These are phyloP conservation scores for Procambarus virginalis DNA, from an alignment of 1,140 invertebrate species.

Conservation along the genomic window DNA sequence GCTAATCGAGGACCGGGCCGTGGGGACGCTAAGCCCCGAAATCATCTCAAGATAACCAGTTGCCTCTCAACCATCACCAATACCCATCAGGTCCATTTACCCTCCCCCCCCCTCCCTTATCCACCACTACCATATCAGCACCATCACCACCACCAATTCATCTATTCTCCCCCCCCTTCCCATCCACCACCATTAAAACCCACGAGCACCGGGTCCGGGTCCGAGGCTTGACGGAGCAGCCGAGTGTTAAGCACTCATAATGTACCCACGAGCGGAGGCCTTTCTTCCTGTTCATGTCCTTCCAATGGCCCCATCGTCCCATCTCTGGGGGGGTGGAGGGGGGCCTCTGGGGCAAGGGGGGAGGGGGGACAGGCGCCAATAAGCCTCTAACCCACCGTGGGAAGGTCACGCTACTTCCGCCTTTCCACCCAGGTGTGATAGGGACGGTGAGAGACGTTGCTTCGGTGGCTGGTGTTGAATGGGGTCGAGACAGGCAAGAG, in stretches of 20 bases:
- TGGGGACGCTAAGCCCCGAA: too few relatives aligned
- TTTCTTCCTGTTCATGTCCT: slow-evolving; percentile 49
- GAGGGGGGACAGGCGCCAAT: too few relatives aligned
- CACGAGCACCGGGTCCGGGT: not conserved
- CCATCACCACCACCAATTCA: too few relatives aligned
- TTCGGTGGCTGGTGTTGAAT: not conserved
- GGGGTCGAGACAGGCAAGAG: not conserved
- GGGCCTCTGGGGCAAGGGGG: not conserved
- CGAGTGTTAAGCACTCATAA: slow-evolving; percentile 20
- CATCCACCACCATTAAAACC: not conserved
- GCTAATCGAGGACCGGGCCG: too few relatives aligned
- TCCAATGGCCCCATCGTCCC: slow-evolving; percentile 49
- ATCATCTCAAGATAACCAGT: too few relatives aligned
- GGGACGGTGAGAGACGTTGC: not conserved
- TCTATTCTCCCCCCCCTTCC: too few relatives aligned
- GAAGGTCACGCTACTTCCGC: not conserved
- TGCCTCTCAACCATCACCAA: too few relatives aligned
- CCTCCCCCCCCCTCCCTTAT: too few relatives aligned
- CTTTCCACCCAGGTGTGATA: not conserved
- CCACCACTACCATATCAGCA: too few relatives aligned
- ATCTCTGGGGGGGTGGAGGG: not conserved
- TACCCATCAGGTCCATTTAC: too few relatives aligned
- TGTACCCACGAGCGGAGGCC: slow-evolving; percentile 29
- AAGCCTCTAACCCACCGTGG: not conserved
- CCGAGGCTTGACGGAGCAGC: slow-evolving; percentile 20